These are phyloP conservation scores for Umimayanthus kanabou DNA, from an alignment of 92 coral and sea anemone genomes.

Conservation along the genomic window DNA sequence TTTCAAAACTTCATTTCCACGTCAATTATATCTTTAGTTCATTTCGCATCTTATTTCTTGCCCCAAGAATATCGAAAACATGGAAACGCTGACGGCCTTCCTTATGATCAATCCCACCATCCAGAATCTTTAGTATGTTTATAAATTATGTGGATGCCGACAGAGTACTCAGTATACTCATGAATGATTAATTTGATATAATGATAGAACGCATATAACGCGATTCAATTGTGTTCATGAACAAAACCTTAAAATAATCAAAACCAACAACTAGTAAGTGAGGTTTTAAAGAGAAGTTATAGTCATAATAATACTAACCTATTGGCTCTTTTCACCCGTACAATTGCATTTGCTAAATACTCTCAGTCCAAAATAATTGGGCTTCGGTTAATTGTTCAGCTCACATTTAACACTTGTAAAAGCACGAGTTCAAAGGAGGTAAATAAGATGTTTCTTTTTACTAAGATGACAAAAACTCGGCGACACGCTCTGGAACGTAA, in stretches of 20 bases:
- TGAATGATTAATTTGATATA: conserved; percentile 21
- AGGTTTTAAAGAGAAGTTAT: background rate
- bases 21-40: background rate
- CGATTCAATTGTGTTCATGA: background rate
- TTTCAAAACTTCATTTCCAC: background rate
- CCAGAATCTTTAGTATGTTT: conserved; percentile 6
- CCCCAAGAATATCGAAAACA: background rate
- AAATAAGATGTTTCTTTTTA: too few relatives aligned
- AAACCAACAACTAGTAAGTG: background rate
- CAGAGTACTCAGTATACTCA: background rate
- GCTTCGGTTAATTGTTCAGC: background rate
- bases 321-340: background rate
- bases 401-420: too few relatives aligned
- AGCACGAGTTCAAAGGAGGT: too few relatives aligned
- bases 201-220: background rate
- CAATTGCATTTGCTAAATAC: background rate
- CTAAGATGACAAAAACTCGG: too few relatives aligned
- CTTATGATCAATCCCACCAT: background rate
- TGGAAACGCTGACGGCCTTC: background rate
- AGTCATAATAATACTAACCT: background rate
- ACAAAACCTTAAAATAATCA: background rate
- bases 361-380: background rate
- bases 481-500: too few relatives aligned
- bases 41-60: background rate
- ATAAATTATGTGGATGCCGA: background rate